Percentiles rank a stretch among this genome's conserved stretches.
phyloP scores from a whole-genome alignment of 2,797 vertebrate genomes.

The Neosalanx taihuensis region DNA sequence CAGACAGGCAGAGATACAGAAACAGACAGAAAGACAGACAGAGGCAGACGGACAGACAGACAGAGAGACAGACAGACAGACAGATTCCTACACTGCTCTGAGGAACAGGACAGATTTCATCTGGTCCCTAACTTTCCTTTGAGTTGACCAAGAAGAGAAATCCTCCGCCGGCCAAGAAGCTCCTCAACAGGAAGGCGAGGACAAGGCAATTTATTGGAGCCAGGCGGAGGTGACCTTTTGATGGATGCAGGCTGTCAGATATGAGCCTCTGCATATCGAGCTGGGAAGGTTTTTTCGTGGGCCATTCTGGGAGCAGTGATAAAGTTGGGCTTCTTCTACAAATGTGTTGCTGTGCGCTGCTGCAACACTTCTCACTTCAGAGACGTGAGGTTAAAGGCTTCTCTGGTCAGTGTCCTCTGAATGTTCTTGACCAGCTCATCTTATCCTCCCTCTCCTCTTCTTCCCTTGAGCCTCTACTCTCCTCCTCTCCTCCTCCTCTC shows the following conservation, averaged over 20 bases:
- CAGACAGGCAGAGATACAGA: no score
- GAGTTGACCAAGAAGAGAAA: constrained; percentile 33
- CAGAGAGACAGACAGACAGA: no score
- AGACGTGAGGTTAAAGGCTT: neutral
- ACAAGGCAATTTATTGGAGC: constrained; percentile 37
- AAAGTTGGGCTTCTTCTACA: constrained; percentile 35
- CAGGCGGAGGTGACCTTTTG: constrained; percentile 36
- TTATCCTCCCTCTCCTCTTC: neutral
- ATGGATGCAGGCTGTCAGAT: constrained; percentile 44
- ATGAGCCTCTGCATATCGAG: constrained; percentile 37
- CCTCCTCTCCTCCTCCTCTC: neutral
- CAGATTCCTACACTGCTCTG: neutral
- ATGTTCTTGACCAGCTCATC: neutral
- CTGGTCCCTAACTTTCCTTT: constrained; percentile 30
- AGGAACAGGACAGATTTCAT: constrained; percentile 21
- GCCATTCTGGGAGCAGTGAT: constrained; percentile 33
- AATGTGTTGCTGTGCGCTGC: constrained; percentile 8
- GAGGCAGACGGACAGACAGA: no score
- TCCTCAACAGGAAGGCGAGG: constrained; percentile 34
- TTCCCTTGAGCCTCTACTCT: neutral
- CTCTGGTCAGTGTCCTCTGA: neutral
- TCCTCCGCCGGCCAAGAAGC: constrained; percentile 26
- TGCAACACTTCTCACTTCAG: constrained; percentile 1
- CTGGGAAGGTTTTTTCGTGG: constrained; percentile 34
- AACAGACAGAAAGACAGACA: no score